Evolutionary conservation across 2,113 vertebrate genomes (phyloP).

Genomic region (Mugil cephalus): DNA sequence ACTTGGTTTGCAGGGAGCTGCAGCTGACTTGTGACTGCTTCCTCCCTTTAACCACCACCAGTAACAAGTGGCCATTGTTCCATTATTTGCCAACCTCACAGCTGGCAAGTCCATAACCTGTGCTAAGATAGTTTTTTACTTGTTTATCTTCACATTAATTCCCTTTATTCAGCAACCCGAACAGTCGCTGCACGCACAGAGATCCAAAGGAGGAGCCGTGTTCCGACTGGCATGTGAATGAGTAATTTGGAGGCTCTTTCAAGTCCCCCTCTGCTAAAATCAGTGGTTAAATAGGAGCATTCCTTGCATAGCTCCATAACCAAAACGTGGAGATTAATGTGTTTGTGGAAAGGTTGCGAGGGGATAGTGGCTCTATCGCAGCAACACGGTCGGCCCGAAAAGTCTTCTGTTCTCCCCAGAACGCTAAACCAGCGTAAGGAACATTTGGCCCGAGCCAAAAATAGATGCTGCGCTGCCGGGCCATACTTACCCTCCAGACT

Average conservation of each 20-base stretch:
- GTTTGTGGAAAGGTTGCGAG: slow-evolving; percentile 61
- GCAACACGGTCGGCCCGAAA: slow-evolving; percentile 45
- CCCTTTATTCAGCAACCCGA: slow-evolving; percentile 34
- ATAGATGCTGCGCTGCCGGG: slow-evolving; percentile 43
- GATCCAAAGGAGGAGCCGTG: slow-evolving; percentile 17
- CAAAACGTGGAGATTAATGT: slow-evolving; percentile 71
- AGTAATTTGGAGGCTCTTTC: slow-evolving; percentile 64
- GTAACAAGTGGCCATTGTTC: slow-evolving; percentile 47
- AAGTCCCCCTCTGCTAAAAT: slow-evolving; percentile 54
- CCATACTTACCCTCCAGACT: slow-evolving; percentile 29
- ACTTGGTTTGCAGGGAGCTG: too few species aligned
- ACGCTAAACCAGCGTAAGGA: slow-evolving; percentile 29
- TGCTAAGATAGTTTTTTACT: slow-evolving; percentile 28
- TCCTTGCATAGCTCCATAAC: slow-evolving; percentile 67
- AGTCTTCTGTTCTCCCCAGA: slow-evolving; percentile 44
- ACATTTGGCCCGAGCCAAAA: slow-evolving; percentile 59
- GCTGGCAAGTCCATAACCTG: slow-evolving; percentile 28
- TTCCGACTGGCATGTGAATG: slow-evolving; percentile 47
- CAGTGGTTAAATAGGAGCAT: slow-evolving; percentile 67
- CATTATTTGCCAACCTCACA: slow-evolving; percentile 39
- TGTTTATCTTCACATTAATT: slow-evolving; percentile 53
- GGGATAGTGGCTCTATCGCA: slow-evolving; percentile 33
- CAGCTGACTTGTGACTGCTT: slow-evolving; percentile 6
- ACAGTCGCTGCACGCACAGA: slow-evolving; percentile 9
- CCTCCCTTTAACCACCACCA: slow-evolving; percentile 9